Evolutionary conservation across 2,888 invertebrate species (phyloP).

Genomic region (Diarsia brunnea): DNA sequence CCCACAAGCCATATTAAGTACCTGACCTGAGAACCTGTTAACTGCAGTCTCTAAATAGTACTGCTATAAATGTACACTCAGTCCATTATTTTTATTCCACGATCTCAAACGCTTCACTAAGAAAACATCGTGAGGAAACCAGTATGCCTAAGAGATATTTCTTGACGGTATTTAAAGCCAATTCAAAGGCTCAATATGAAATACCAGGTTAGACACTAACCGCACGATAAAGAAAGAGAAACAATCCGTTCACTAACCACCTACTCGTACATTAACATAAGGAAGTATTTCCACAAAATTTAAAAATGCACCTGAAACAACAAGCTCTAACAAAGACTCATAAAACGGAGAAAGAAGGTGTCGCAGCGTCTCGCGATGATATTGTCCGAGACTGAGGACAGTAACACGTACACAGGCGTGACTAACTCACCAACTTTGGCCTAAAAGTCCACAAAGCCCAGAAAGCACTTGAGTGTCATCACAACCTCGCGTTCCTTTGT

Average conservation of each 20-base stretch:
- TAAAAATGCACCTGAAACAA: constrained; percentile 45
- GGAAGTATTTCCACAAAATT: constrained; percentile 6
- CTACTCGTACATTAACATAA: constrained; percentile 4
- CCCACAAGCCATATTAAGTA: background rate
- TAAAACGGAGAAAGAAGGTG: constrained; percentile 39
- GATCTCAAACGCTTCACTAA: background rate
- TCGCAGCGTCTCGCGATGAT: constrained; percentile 13
- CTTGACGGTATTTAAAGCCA: too few relatives aligned
- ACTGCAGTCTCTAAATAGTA: background rate
- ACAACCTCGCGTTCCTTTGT: constrained; percentile 75
- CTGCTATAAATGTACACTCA: background rate
- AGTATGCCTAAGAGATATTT: too few relatives aligned
- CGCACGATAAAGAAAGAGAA: too few relatives aligned
- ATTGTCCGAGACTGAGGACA: constrained; percentile 18
- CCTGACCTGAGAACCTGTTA: background rate
- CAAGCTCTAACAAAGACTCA: constrained; percentile 41
- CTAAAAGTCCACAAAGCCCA: constrained; percentile 70
- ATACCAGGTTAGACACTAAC: too few relatives aligned
- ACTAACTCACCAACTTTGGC: constrained; percentile 67
- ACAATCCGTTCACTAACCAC: constrained; percentile 9
- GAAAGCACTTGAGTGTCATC: constrained; percentile 75
- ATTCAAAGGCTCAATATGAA: too few relatives aligned
- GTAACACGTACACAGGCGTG: constrained; percentile 55
- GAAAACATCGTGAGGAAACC: too few relatives aligned
- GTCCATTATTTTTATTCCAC: background rate